Conservation (phyloP, 2,113 vertebrate genomes). For the Drymodes brunneopygia region DNA sequence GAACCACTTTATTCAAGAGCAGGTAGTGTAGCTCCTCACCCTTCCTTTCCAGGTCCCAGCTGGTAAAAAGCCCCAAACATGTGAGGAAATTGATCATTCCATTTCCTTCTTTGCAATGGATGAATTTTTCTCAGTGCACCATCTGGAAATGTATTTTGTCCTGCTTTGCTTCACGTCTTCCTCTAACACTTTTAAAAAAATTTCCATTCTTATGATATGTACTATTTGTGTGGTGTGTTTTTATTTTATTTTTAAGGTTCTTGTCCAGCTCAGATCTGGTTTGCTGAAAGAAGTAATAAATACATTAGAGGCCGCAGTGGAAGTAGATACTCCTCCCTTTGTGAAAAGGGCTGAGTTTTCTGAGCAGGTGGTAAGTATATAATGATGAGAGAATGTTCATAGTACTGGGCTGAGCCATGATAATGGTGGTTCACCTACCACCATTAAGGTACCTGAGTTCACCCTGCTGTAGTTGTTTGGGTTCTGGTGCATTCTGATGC, state of each 20-base stretch:
- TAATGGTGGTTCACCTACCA: background rate
- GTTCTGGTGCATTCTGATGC: background rate
- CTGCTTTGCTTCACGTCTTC: background rate
- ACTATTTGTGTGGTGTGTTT: background rate
- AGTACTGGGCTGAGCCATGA: background rate
- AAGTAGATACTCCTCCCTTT: slow-evolving; percentile 65
- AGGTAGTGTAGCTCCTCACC: background rate
- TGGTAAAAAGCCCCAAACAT: background rate
- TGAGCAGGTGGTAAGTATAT: slow-evolving; percentile 83
- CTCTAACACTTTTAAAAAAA: background rate
- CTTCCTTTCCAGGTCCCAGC: background rate
- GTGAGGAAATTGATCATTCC: background rate
- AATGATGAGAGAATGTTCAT: background rate
- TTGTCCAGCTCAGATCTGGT: slow-evolving; percentile 75
- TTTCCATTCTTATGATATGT: background rate
- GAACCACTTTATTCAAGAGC: background rate
- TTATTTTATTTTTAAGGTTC: slow-evolving; percentile 71
- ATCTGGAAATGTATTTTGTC: background rate
- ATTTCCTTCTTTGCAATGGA: background rate
- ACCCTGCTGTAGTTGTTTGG: background rate
- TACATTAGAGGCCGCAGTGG: slow-evolving; percentile 66
- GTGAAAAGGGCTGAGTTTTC: slow-evolving; percentile 82
- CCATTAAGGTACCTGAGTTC: background rate
- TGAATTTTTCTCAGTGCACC: background rate
- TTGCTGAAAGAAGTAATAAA: slow-evolving; percentile 64